Base-by-base conservation (phyloP, 2,888 invertebrate species). In the Yponomeuta plumbellus region DNA sequence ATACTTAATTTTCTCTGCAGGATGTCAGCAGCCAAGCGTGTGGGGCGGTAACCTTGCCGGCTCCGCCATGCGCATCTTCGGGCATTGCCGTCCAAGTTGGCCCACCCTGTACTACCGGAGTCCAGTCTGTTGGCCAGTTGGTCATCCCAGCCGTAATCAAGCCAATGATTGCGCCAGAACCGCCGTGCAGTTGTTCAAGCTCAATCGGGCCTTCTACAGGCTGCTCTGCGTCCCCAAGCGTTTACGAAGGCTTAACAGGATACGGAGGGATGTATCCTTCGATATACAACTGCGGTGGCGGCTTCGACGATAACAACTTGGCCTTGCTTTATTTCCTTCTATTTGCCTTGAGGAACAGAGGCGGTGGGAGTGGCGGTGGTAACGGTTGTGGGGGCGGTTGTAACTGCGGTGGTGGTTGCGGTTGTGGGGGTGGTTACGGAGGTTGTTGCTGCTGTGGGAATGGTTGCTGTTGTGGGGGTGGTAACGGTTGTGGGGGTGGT, bases 101-200 rank as follows among this genome's bases (percentile, higher is more conserved):
- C 23, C 11, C 61, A 34, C 0, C 61, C 10, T 26, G 4, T 34
- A 1, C 34, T 34, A 34, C 34, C 34, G 34, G 34, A 34, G 34
- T 61, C 26, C 26, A 61, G 22, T 17, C 75, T 3, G 67, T 72
- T 22, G 75, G 79, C 3, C 80, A 80, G 65, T 75, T 82, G 62
- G 73, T 82, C 2, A 78, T 85, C 5, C 86, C 86, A 61, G 81
- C 83, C 5, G 56, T 83, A 20, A 79, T 81, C 67, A 80, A 77
- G 61, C 80, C 86, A 0, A 62, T 80, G 1, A 64, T 22, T n/a
- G 10, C n/a, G 11, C 4, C 56, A 10, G 1, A 21, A 23, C 20
- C 34, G 1, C 52, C 65, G 70, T 61, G 67, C 11, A 26, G 71
- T 72, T 11, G 71, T 74, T 2, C 8, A 72, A 64, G 61, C 70